These are phyloP conservation scores for Steinernema carpocapsae DNA, from an alignment of 2,888 invertebrate species.

Conservation along the genomic window DNA sequence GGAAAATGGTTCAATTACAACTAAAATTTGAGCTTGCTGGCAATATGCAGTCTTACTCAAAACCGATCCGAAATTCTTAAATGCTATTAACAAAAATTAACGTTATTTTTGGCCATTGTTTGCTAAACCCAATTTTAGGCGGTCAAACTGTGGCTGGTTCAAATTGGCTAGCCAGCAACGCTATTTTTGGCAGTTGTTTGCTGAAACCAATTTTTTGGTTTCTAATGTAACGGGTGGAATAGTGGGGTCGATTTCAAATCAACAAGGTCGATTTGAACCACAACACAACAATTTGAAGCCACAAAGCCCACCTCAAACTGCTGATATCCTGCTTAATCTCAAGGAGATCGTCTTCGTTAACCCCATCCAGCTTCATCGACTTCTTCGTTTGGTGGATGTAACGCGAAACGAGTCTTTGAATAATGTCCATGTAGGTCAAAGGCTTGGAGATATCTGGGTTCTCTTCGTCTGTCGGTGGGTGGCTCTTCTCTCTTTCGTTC, in stretches of 20 bases:
- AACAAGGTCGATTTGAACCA: background rate
- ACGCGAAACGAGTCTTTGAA: constrained; percentile 72
- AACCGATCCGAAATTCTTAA: too few relatives aligned
- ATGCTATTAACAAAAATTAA: too few relatives aligned
- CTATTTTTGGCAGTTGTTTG: too few relatives aligned
- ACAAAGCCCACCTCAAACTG: constrained; percentile 71
- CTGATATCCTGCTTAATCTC: constrained; percentile 75
- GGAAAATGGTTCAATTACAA: too few relatives aligned
- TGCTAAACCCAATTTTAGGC: too few relatives aligned
- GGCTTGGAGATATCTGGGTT: constrained; percentile 52
- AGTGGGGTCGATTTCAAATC: background rate
- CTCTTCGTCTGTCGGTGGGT: constrained; percentile 46
- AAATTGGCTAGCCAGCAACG: too few relatives aligned
- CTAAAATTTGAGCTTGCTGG: too few relatives aligned
- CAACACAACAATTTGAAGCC: background rate
- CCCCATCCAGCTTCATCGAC: constrained; percentile 73
- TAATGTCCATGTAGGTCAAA: constrained; percentile 71
- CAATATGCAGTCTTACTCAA: too few relatives aligned
- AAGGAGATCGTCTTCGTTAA: constrained; percentile 74
- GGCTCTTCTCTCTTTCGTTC: constrained; percentile 42
- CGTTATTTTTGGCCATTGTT: too few relatives aligned
- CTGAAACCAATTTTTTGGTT: too few relatives aligned
- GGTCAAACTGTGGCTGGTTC: too few relatives aligned
- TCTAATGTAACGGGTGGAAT: too few relatives aligned
- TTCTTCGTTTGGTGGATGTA: constrained; percentile 71